These are phyloP conservation scores for Solen grandis DNA, from an alignment of 1,140 invertebrate genomes.

Conservation along the genomic window DNA sequence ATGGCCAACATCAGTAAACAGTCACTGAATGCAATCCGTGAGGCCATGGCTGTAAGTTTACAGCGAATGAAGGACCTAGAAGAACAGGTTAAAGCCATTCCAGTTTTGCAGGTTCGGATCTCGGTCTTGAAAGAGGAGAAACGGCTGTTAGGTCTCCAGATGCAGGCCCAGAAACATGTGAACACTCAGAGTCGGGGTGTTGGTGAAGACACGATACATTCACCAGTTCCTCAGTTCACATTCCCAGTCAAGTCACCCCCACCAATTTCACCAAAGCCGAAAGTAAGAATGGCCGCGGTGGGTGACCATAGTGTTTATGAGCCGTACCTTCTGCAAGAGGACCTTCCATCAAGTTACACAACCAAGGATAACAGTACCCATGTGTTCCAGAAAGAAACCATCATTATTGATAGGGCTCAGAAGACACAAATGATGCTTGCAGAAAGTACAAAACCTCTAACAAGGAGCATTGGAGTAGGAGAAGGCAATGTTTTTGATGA, in stretches of 20 bases:
- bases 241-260: slow-evolving; percentile 61
- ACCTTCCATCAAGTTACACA: slow-evolving; percentile 66
- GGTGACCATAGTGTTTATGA: slow-evolving; percentile 76
- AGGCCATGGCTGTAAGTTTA: slow-evolving; percentile 90
- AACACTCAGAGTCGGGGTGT: slow-evolving; percentile 76
- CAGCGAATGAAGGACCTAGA: slow-evolving; percentile 90
- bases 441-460: slow-evolving; percentile 68
- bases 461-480: slow-evolving; percentile 77
- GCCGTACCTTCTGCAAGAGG: slow-evolving; percentile 71
- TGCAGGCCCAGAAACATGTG: slow-evolving; percentile 78
- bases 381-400: slow-evolving; percentile 61
- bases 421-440: slow-evolving; percentile 47
- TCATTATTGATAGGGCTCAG: slow-evolving; percentile 61
- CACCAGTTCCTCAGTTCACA: slow-evolving; percentile 38
- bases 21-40: slow-evolving; percentile 73
- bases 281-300: slow-evolving; percentile 67
- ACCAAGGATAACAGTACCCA: slow-evolving; percentile 64
- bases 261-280: slow-evolving; percentile 67
- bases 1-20: slow-evolving; percentile 69
- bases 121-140: slow-evolving; percentile 89
- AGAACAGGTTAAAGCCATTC: slow-evolving; percentile 91
- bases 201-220: slow-evolving; percentile 70
- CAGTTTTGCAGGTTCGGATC: slow-evolving; percentile 89
- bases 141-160: slow-evolving; percentile 84
- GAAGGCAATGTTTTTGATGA: slow-evolving; percentile 78